These are phyloP conservation scores for Takifugu ocellatus DNA, from an alignment of 2,797 vertebrate species.

Conservation along the genomic window DNA sequence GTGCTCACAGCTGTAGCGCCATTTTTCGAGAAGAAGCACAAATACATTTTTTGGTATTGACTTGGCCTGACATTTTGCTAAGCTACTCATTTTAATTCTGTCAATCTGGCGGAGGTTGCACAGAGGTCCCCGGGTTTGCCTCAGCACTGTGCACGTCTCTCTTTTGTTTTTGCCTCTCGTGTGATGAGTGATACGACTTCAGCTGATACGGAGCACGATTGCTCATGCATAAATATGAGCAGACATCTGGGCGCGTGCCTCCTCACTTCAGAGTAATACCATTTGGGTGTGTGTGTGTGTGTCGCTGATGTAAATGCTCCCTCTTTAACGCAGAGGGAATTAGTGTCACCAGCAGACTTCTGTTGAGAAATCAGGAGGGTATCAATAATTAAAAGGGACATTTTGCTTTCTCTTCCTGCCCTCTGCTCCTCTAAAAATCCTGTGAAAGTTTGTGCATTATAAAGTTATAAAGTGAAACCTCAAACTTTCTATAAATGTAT, in stretches of 20 bases:
- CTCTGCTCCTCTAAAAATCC: not conserved
- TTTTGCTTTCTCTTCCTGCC: conserved; percentile 7
- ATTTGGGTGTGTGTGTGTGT: conserved; percentile 8
- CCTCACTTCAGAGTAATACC: conserved; percentile 28
- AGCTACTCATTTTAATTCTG: conserved; percentile 40
- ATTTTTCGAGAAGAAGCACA: conserved; percentile 6
- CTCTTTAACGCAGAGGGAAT: conserved; percentile 39
- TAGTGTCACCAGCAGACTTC: conserved; percentile 32
- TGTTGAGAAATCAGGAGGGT: conserved; percentile 17
- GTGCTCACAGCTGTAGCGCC: conserved; percentile 24
- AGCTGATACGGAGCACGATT: conserved; percentile 24
- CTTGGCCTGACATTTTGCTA: conserved; percentile 36
- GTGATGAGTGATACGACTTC: conserved; percentile 42
- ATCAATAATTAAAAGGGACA: conserved; percentile 26
- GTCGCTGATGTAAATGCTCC: conserved; percentile 19
- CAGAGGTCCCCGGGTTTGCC: conserved; percentile 31
- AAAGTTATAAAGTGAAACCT: not conserved
- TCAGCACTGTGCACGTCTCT: conserved; percentile 16
- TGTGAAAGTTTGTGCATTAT: conserved; percentile 3
- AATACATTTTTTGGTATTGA: conserved; percentile 29
- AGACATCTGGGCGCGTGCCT: conserved; percentile 18
- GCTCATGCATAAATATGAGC: conserved; percentile 54
- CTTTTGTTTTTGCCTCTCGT: conserved; percentile 30
- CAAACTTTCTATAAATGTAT: not conserved
- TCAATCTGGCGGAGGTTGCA: conserved; percentile 28